Evolutionary conservation across 2,113 vertebrate genomes (phyloP).

Genomic region (Scartelaos histophorus): DNA sequence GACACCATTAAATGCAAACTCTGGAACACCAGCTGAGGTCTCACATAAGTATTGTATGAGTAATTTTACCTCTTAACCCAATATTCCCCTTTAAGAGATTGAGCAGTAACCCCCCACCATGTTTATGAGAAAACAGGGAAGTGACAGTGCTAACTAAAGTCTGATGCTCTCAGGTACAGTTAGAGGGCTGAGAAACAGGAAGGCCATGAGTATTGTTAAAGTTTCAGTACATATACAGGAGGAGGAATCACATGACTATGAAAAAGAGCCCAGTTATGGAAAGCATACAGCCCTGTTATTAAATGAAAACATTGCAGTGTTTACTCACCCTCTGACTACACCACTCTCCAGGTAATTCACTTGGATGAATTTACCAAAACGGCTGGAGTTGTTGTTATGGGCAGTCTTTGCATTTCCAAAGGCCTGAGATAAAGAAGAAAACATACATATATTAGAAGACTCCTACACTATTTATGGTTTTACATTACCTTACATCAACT

Average conservation of each 20-base stretch:
- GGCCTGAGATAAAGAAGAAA: slow-evolving; percentile 69
- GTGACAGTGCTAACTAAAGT: slow-evolving; percentile 53
- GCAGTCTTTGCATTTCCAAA: slow-evolving; percentile 98
- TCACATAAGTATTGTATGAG: background rate
- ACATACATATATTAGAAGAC: background rate
- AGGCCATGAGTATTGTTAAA: slow-evolving; percentile 40
- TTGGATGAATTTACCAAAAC: slow-evolving; percentile 99
- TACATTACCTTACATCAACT: background rate
- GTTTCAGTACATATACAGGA: slow-evolving; percentile 30
- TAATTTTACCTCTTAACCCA: background rate
- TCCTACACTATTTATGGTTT: background rate
- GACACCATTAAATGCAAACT: slow-evolving; percentile 15
- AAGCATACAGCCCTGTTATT: slow-evolving; percentile 11
- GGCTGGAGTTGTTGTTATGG: slow-evolving; percentile 98
- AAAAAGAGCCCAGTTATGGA: slow-evolving; percentile 27
- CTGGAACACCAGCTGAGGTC: slow-evolving; percentile 27
- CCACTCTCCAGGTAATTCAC: slow-evolving; percentile 96
- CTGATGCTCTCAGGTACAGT: slow-evolving; percentile 35
- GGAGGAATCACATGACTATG: slow-evolving; percentile 32
- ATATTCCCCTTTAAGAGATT: slow-evolving; percentile 7
- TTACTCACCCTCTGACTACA: slow-evolving; percentile 92
- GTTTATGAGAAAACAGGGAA: slow-evolving; percentile 58
- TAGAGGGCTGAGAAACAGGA: slow-evolving; percentile 60
- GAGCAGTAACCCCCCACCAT: slow-evolving; percentile 30
- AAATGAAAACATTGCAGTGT: background rate